Base-by-base conservation (phyloP, 2,888 invertebrate genomes). In the Nymphalis urticae region DNA sequence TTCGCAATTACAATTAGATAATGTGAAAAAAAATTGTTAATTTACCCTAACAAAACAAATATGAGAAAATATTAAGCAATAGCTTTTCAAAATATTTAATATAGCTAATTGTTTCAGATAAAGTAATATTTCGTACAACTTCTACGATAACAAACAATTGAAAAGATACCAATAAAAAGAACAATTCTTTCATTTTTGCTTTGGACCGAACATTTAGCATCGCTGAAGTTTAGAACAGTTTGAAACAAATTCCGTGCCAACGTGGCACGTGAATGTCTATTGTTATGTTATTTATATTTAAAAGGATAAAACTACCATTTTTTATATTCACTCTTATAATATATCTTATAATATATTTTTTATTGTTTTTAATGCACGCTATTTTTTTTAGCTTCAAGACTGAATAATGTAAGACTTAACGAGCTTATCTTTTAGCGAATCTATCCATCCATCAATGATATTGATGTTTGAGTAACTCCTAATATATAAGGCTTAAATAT, bases 161-260 rank as follows among this genome's bases (percentile, higher is more conserved):
- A 62, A 61, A 67, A 66, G 56, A 69, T 66, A 66, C 69, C 69
- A 69, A 66, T 71, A 66, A 65, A 51, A 69, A 69, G 62, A 62
- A 67, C 51, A n/a, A 24, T 54, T 65, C 62, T 62, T 48, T 62
- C 51, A 65, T 66, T 65, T 68, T 48, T 24, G 63, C 63, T 70
- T 60, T 70, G 65, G 8, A 21, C 58, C 17, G 62, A 68, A 68
- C 50, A 53, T 62, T 72, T 70, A 65, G 61, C 54, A 68, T 65
- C 60, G 67, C 54, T 67, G 65, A 67, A 63, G 67, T 68, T 72
- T 68, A 36, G 64, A 72, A 72, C 70, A 72, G 58, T 71, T 68
- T 66, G 21, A 48, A 66, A 60, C 36, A 24, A 58, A 68, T 68
- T 65, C 50, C 24, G 63, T 50, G 72, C 67, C 67, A 60, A 56